phyloP scores from a whole-genome alignment of 37 sponge, comb jelly and placozoan genomes.

The Lycopodina hypogea region DNA sequence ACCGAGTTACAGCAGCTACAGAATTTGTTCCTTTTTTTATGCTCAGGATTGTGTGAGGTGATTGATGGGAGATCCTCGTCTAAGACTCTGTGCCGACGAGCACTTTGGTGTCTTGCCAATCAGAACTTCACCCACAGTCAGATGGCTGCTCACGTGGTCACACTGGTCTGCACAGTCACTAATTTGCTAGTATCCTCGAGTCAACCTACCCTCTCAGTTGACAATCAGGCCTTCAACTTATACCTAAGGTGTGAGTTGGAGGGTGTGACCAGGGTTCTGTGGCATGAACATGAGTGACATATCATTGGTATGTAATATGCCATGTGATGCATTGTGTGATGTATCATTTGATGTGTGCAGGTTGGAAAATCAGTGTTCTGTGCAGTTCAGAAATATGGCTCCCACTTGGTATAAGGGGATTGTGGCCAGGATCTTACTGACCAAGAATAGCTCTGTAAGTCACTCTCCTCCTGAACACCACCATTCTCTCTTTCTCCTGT shows the following conservation, averaged over 20 bases:
- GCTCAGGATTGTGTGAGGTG: constrained; percentile 13
- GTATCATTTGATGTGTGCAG: neutral
- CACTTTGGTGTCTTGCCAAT: constrained; percentile 41
- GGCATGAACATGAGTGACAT: neutral
- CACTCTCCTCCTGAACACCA: too few relatives aligned
- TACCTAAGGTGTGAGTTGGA: constrained; percentile 2
- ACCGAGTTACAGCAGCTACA: neutral
- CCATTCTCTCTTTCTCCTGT: too few relatives aligned
- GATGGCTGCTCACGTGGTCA: neutral
- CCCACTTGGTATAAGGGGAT: constrained; percentile 8
- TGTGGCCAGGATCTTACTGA: neutral
- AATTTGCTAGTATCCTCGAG: neutral
- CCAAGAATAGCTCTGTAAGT: neutral
- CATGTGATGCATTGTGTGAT: neutral
- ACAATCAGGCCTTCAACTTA: constrained; percentile 17
- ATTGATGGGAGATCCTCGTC: neutral
- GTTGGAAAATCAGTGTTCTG: constrained; percentile 4
- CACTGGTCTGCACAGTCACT: neutral
- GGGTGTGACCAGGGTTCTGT: neutral
- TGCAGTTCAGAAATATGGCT: neutral
- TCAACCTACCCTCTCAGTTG: neutral
- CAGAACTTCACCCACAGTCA: constrained; percentile 8
- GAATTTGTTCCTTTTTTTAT: too few relatives aligned
- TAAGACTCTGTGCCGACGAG: constrained; percentile 10
- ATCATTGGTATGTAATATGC: too few relatives aligned